Evolutionary conservation across 2,113 vertebrate genomes (phyloP).

Genomic region (Scophthalmus maximus): DNA sequence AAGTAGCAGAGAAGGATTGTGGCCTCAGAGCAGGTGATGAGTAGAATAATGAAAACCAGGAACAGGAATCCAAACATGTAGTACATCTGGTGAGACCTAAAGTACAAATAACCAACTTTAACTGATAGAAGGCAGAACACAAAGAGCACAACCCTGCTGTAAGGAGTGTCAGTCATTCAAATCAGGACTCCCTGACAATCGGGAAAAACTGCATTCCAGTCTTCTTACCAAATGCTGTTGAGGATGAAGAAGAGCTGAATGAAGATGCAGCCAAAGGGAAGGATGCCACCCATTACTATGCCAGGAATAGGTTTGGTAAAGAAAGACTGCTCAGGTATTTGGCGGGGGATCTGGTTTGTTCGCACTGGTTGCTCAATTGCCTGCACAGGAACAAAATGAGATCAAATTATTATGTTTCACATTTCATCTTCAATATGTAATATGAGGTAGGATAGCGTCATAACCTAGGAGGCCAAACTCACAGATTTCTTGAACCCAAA

Average conservation of each 20-base stretch:
- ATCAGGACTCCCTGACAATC: neutral
- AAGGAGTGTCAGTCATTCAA: neutral
- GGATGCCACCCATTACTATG: slow-evolving; percentile 97
- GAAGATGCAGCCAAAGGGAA: slow-evolving; percentile 98
- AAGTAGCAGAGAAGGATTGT: slow-evolving; percentile 99
- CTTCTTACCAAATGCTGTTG: slow-evolving; percentile 96
- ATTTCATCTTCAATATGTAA: neutral
- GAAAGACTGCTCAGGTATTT: slow-evolving; percentile 98
- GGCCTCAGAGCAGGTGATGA: slow-evolving; percentile 98
- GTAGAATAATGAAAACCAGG: slow-evolving; percentile 97
- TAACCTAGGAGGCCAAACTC: slow-evolving; percentile 44
- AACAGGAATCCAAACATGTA: slow-evolving; percentile 99
- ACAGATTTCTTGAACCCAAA: slow-evolving; percentile 97
- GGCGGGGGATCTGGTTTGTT: slow-evolving; percentile 98
- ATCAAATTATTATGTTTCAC: neutral
- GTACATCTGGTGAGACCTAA: slow-evolving; percentile 99
- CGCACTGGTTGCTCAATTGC: slow-evolving; percentile 96
- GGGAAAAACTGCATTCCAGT: slow-evolving; percentile 10
- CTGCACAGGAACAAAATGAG: slow-evolving; percentile 69
- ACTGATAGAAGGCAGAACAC: rapidly evolving
- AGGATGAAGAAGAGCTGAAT: slow-evolving; percentile 99
- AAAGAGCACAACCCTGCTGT: neutral
- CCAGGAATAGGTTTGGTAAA: slow-evolving; percentile 96
- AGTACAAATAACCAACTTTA: slow-evolving; percentile 10
- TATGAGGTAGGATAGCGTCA: neutral